phyloP scores from a whole-genome alignment of 30 jellyfish, hydroid and myxozoan genomes.

The Aurelia coerulea region DNA sequence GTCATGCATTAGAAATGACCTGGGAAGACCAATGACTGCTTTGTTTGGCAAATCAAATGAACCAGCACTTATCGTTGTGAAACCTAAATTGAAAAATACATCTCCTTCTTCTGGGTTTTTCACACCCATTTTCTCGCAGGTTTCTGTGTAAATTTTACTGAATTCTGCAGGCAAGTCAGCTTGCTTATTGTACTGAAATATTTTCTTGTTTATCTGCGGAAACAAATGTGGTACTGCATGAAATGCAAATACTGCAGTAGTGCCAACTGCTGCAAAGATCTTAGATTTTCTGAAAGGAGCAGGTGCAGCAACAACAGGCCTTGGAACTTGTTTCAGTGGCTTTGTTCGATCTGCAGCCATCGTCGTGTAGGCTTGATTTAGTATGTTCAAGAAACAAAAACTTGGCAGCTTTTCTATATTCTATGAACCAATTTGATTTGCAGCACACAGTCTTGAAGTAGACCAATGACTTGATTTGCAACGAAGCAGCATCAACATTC shows the following conservation, averaged over 20 bases:
- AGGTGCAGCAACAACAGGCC: not conserved
- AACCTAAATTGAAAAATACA: conserved; percentile 54
- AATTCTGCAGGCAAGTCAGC: conserved; percentile 45
- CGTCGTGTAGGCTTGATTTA: too few species aligned
- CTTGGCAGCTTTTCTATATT: too few species aligned
- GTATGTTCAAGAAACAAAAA: too few species aligned
- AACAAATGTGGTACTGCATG: conserved; percentile 80
- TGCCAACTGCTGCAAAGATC: conserved; percentile 61
- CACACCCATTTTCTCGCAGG: conserved; percentile 71
- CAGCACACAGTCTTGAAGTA: too few species aligned
- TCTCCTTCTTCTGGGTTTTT: conserved; percentile 23
- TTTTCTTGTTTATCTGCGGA: conserved; percentile 46
- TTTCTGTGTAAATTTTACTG: conserved; percentile 34
- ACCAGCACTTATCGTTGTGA: conserved; percentile 86
- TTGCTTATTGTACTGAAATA: conserved; percentile 20
- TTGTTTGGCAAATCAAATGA: conserved; percentile 66
- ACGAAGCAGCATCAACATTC: too few species aligned
- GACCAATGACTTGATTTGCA: too few species aligned
- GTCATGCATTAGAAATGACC: conserved; percentile 51
- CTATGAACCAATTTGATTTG: too few species aligned
- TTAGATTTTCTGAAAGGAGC: conserved; percentile 21
- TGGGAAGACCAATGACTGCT: conserved; percentile 83
- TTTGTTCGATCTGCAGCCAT: too few species aligned
- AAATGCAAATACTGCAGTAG: conserved; percentile 59
- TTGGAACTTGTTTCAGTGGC: conserved; percentile 24